Conservation (phyloP, 2,888 invertebrate species). For the Euzophera pinguis region DNA sequence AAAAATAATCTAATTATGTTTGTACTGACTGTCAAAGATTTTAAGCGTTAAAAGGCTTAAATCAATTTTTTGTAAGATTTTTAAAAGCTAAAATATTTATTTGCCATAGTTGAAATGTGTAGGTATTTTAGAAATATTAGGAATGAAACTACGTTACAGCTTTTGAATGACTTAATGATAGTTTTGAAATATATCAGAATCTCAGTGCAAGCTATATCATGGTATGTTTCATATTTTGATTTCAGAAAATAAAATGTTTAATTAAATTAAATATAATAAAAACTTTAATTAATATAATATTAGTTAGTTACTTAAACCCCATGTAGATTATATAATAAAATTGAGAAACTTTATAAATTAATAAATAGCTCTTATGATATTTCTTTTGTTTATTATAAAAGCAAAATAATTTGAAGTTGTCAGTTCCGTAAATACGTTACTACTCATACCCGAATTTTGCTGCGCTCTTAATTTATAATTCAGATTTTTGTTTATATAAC, state of each 20-base stretch:
- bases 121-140: constrained; percentile 9
- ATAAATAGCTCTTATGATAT: too few species aligned
- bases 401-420: too few species aligned
- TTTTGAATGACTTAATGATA: constrained; percentile 5
- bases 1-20: not conserved
- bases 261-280: too few species aligned
- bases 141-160: not conserved
- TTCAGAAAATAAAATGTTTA: not conserved
- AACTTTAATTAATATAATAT: too few species aligned
- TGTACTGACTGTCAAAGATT: not conserved
- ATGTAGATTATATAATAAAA: too few species aligned
- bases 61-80: not conserved
- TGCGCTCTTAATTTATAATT: too few species aligned
- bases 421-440: too few species aligned
- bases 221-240: not conserved
- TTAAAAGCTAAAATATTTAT: not conserved
- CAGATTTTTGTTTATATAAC: too few species aligned
- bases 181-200: constrained; percentile 13
- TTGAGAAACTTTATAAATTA: too few species aligned
- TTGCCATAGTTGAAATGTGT: constrained; percentile 14
- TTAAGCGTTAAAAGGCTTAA: not conserved
- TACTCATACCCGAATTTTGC: too few species aligned
- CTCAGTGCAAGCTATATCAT: not conserved
- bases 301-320: too few species aligned
- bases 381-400: too few species aligned